A percentile compares a stretch with the other conserved stretches of the same genome.
phyloP scores from a whole-genome alignment of 2,113 vertebrate species.

The Typhlomys cinereus region DNA sequence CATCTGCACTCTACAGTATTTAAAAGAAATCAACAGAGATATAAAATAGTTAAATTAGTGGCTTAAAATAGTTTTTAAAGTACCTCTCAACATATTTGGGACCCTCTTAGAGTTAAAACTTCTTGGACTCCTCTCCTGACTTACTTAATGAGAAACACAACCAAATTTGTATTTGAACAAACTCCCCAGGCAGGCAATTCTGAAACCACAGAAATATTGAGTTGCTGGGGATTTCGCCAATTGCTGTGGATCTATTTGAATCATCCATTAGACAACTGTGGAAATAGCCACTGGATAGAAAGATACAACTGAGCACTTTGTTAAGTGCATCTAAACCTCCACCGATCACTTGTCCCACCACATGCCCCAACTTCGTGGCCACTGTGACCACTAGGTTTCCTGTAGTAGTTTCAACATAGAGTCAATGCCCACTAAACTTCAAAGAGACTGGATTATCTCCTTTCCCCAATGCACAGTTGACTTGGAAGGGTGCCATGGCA shows the following conservation, averaged over 20 bases:
- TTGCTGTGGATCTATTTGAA: not conserved
- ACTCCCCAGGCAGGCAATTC: not conserved
- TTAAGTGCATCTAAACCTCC: not conserved
- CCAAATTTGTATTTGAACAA: not conserved
- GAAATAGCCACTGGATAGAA: not conserved
- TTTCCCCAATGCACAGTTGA: not conserved
- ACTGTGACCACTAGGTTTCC: not conserved
- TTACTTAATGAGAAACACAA: not conserved
- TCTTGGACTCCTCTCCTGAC: not conserved
- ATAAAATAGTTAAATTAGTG: not conserved
- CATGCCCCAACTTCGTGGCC: not conserved
- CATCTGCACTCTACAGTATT: not conserved
- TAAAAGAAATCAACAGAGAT: constrained; percentile 1
- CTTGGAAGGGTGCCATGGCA: not conserved
- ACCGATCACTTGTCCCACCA: not conserved
- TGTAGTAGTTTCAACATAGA: not conserved
- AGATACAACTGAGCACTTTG: not conserved
- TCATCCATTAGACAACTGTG: not conserved
- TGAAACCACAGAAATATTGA: not conserved
- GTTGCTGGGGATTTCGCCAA: not conserved
- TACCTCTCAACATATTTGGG: not conserved
- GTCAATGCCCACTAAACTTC: not conserved
- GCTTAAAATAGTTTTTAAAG: not conserved
- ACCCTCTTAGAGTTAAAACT: not conserved
- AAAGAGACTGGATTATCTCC: not conserved